Base-by-base conservation (phyloP, 1,140 invertebrate species). In the Centruroides sculpturatus region DNA sequence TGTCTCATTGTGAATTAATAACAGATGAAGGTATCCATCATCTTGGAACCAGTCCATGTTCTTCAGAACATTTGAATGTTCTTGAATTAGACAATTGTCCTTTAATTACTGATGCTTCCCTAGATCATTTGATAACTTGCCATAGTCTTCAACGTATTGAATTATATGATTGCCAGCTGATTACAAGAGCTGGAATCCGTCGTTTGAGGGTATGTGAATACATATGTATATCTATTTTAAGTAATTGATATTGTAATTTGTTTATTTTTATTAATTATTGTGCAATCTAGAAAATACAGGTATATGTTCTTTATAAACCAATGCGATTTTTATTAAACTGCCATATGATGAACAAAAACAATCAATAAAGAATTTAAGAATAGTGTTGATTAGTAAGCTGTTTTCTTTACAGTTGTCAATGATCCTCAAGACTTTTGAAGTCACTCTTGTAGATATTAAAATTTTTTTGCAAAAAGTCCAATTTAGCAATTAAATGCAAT, bases 21-120 rank as follows among this genome's bases (percentile, higher is more conserved):
- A 98, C 95, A 35, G 96, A 99, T 74, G 92, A 95, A 76, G 94
- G 95, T 35, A 96, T 99, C 67, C 81, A 90, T 61, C 91, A 97
- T 73, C 74, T 99, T 56, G 91, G 92, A 0, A 83, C 86, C 63
- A 92, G 90, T 56, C 85, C 92, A 3, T 95, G 90, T 77, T 87
- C 92, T 11, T 85, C 88, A 0, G 89, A 93, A 74, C 86, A 91
- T 71, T 76, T 95, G 50, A 87, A 88, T 53, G 89, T 98, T 41
- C 78, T 99, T 54, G 96, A 98, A 76, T 78, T 99, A 66, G 96
- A 99, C 77, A 99, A 99, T 76, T 99, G 96, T 77, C 96, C 96
- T 3, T 78, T 97, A 62, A 92, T 99, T 66, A 98, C 95, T n/a
- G 96, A 99, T 76, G 84, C 85, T n/a, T 92, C 94, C 59, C 77